These are phyloP conservation scores for Cacoxenus indagator DNA, from an alignment of 2,888 invertebrate genomes.

Conservation along the genomic window DNA sequence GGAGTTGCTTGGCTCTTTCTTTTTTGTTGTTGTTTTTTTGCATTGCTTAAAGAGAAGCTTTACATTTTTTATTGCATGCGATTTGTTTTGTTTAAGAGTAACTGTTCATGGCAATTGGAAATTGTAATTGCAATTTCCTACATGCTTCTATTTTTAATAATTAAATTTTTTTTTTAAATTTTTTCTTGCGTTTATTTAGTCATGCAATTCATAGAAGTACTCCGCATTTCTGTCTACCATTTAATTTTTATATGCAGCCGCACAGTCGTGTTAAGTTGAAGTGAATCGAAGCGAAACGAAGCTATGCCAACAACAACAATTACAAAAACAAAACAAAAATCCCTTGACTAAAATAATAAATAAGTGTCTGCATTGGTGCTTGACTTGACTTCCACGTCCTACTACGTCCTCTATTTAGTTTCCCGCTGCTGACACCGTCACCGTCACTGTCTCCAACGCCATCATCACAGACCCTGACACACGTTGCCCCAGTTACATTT, in stretches of 20 bases:
- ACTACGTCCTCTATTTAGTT: no score
- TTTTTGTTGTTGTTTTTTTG: no score
- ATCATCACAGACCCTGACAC: background rate
- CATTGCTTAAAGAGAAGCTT: no score
- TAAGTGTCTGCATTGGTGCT: background rate
- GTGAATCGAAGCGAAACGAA: background rate
- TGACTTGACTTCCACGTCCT: background rate
- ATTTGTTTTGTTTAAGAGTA: no score
- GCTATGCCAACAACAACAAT: conserved; percentile 2
- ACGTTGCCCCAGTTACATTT: conserved; percentile 4
- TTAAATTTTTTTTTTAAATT: background rate
- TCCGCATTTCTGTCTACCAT: background rate
- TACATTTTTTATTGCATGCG: no score
- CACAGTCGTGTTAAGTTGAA: background rate
- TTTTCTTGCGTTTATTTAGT: background rate
- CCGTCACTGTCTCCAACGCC: background rate
- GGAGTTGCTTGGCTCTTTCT: no score
- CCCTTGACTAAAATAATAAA: background rate
- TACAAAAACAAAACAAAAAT: background rate
- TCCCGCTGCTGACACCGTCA: background rate
- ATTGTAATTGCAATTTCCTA: background rate
- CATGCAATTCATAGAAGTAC: background rate
- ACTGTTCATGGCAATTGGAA: no score
- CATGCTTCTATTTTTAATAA: background rate
- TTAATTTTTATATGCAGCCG: no score